Percentiles rank a stretch among this genome's conserved stretches.
phyloP scores from a whole-genome alignment of 2,113 vertebrate species.

The Gymnogyps californianus region DNA sequence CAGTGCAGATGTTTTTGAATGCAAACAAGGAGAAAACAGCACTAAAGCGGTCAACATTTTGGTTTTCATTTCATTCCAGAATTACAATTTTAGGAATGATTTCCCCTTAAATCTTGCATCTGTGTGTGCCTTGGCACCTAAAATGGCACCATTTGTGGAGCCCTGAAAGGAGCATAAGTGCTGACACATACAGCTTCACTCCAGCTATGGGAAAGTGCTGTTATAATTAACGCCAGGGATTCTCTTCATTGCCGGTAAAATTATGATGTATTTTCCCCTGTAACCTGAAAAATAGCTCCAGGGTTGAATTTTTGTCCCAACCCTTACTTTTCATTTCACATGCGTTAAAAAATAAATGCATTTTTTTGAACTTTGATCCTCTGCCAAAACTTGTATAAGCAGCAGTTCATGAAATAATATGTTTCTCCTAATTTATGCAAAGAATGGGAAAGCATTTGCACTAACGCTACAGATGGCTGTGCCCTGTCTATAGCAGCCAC shows the following conservation, averaged over 20 bases:
- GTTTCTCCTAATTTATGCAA: slow-evolving; percentile 42
- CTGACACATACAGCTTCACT: slow-evolving; percentile 33
- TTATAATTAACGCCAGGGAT: slow-evolving; percentile 21
- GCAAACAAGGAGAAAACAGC: neutral
- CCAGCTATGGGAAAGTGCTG: neutral
- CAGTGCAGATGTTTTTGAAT: neutral
- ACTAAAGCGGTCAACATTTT: neutral
- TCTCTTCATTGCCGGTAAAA: neutral
- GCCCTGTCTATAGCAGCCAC: neutral
- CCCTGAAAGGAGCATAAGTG: slow-evolving; percentile 17
- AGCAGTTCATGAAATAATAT: slow-evolving; percentile 18
- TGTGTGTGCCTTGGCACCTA: slow-evolving; percentile 4
- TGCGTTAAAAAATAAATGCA: neutral
- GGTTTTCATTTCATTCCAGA: neutral
- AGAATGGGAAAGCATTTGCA: neutral
- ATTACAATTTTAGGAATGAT: neutral
- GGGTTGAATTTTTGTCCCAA: neutral
- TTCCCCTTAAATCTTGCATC: neutral
- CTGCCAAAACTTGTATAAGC: neutral
- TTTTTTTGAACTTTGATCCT: neutral
- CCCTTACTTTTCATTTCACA: neutral
- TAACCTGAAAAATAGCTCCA: slow-evolving; percentile 5
- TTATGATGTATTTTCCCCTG: neutral
- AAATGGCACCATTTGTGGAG: slow-evolving; percentile 2
- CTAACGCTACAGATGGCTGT: slow-evolving; percentile 18